These are phyloP conservation scores for Scelioninae gen. 2 DNA, from an alignment of 2,888 invertebrate species.

Conservation along the genomic window DNA sequence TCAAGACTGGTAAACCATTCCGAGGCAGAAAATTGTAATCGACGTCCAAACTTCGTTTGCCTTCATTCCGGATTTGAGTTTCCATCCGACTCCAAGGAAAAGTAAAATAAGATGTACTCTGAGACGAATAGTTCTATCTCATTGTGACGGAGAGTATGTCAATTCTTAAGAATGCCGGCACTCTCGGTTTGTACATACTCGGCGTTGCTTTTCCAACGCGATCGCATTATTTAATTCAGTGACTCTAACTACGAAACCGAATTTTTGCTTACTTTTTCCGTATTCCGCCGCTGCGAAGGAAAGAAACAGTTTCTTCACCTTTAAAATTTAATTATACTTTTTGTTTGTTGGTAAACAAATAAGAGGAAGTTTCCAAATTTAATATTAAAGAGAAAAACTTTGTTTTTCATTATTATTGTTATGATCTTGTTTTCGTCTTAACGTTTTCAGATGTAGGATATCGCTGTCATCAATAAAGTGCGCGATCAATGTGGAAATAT, in stretches of 20 bases:
- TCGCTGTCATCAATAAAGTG: no score
- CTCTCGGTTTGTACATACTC: slow-evolving; percentile 21
- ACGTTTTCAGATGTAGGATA: no score
- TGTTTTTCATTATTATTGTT: no score
- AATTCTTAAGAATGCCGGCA: slow-evolving; percentile 28
- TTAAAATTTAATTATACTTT: no score
- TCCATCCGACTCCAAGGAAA: slow-evolving; percentile 24
- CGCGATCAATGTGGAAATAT: no score
- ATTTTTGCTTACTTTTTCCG: slow-evolving; percentile 2
- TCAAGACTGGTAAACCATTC: slow-evolving; percentile 42
- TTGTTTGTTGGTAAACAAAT: no score
- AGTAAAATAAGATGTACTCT: slow-evolving; percentile 52
- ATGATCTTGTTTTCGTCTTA: no score
- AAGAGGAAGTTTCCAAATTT: no score
- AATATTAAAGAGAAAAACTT: no score
- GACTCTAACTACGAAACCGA: slow-evolving; percentile 7
- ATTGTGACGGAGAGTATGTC: slow-evolving; percentile 48
- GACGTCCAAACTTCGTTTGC: slow-evolving; percentile 54
- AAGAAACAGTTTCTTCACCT: neutral
- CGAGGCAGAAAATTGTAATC: slow-evolving; percentile 49
- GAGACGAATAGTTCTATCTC: slow-evolving; percentile 48
- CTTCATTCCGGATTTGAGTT: slow-evolving; percentile 24
- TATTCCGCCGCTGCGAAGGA: neutral
- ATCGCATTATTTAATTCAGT: slow-evolving; percentile 22
- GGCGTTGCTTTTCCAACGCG: slow-evolving; percentile 10